Evolutionary conservation across 2,797 vertebrate species (phyloP).

Genomic region (Crenichthys baileyi): DNA sequence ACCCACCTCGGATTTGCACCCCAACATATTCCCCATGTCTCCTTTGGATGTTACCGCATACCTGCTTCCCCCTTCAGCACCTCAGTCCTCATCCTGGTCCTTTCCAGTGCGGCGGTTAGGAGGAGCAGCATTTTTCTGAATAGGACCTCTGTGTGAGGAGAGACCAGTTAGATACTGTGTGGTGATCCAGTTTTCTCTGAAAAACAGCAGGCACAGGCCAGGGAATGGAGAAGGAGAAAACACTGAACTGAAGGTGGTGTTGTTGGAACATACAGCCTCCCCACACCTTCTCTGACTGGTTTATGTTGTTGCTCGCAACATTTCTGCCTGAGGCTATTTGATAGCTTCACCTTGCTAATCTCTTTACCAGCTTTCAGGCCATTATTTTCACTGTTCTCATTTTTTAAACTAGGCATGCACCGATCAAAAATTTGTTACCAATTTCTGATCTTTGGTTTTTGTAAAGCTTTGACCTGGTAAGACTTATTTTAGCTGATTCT

Average conservation of each 20-base stretch:
- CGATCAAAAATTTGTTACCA: neutral
- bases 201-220: conserved; percentile 75
- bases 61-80: conserved; percentile 1
- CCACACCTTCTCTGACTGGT: conserved; percentile 20
- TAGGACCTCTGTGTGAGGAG: conserved; percentile 76
- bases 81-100: conserved; percentile 43
- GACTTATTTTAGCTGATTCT: neutral
- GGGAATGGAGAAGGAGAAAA: conserved; percentile 59
- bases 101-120: conserved; percentile 60
- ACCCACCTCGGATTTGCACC: conserved; percentile 27
- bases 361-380: conserved; percentile 6
- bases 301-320: conserved; percentile 26
- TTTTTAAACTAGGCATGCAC: conserved; percentile 2
- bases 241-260: conserved; percentile 56
- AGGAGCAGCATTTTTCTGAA: conserved; percentile 70
- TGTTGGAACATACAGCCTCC: conserved; percentile 53
- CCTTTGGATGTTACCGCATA: conserved; percentile 19
- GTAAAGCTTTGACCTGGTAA: neutral
- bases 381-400: conserved; percentile 41
- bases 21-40: conserved; percentile 5
- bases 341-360: conserved; percentile 26
- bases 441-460: neutral
- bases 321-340: conserved; percentile 31
- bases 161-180: conserved; percentile 67
- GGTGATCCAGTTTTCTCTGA: conserved; percentile 79